phyloP scores from a whole-genome alignment of 2,797 vertebrate species.

The Sebastes itinus region DNA sequence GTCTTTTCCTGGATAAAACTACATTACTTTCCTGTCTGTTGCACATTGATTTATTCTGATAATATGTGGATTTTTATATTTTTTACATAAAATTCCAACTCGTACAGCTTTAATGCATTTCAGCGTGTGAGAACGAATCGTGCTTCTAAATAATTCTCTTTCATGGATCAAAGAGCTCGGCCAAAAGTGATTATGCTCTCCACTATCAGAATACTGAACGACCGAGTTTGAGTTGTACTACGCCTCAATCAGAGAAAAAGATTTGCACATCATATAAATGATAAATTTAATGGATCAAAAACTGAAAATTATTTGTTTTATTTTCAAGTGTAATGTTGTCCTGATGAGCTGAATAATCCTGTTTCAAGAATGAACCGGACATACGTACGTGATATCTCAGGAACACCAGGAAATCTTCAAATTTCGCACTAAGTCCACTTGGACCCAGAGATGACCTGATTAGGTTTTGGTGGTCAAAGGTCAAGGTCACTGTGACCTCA shows the following conservation, averaged over 20 bases:
- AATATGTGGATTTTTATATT: background rate
- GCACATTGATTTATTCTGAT: conserved; percentile 12
- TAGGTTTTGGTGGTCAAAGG: no score
- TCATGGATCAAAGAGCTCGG: conserved; percentile 24
- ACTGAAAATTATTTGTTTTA: background rate
- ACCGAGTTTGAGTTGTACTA: background rate
- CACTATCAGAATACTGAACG: conserved; percentile 10
- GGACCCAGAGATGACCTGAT: no score
- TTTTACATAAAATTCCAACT: background rate
- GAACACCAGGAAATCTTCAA: no score
- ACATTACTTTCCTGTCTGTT: background rate
- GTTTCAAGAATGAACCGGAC: background rate
- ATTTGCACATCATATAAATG: background rate
- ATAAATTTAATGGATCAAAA: background rate
- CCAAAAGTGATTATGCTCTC: background rate
- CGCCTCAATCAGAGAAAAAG: background rate
- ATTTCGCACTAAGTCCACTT: no score
- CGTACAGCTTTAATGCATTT: conserved; percentile 1
- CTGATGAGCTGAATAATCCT: background rate
- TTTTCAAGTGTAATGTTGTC: background rate
- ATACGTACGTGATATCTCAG: background rate
- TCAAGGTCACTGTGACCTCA: no score
- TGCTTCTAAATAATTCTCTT: conserved; percentile 47
- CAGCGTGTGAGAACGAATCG: background rate
- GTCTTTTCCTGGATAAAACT: background rate